Evolutionary conservation across 2,888 invertebrate genomes (phyloP).

Genomic region (Phania funesta): DNA sequence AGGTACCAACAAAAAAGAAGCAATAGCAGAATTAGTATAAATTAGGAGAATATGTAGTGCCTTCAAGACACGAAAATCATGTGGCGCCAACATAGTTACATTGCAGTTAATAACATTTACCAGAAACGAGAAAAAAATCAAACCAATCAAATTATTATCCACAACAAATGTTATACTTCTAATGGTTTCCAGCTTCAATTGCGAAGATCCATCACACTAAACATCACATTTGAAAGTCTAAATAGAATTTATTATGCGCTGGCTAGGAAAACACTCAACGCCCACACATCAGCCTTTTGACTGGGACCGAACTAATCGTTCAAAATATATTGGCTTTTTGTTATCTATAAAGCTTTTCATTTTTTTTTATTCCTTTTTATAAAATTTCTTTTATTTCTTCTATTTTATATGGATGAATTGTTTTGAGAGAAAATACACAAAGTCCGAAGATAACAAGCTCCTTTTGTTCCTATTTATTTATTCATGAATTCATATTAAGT

Average conservation of each 20-base stretch:
- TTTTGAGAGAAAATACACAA: background rate
- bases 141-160: background rate
- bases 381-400: background rate
- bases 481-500: slow-evolving; percentile 27
- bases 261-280: background rate
- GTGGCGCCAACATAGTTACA: slow-evolving; percentile 35
- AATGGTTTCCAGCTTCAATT: slow-evolving; percentile 30
- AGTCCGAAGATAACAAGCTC: slow-evolving; percentile 9
- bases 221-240: slow-evolving; percentile 49
- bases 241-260: slow-evolving; percentile 44
- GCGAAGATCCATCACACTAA: slow-evolving; percentile 28
- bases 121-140: slow-evolving; percentile 27
- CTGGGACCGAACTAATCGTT: slow-evolving; percentile 56
- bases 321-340: slow-evolving; percentile 45
- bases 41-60: background rate
- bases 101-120: background rate
- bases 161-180: slow-evolving; percentile 41
- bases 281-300: slow-evolving; percentile 18
- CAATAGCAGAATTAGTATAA: slow-evolving; percentile 12
- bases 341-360: slow-evolving; percentile 13
- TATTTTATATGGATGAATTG: slow-evolving; percentile 30
- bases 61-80: background rate
- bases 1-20: background rate
- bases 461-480: slow-evolving; percentile 36
- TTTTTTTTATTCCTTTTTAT: background rate